phyloP scores from a whole-genome alignment of 2,888 invertebrate genomes.

The Cordilura impudica region DNA sequence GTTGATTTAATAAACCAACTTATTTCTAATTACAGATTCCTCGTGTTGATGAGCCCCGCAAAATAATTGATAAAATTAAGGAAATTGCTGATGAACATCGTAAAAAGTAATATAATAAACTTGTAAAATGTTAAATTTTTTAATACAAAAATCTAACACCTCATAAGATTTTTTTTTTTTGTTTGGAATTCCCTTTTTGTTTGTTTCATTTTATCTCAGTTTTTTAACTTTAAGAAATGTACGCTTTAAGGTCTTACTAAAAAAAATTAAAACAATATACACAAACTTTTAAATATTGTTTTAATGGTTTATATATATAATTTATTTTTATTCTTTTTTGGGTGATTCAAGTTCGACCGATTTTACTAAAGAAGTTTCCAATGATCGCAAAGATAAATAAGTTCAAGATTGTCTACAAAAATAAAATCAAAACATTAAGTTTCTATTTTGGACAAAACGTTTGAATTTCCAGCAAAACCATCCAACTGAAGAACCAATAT shows the following conservation, averaged over 20 bases:
- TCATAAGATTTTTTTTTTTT: background rate
- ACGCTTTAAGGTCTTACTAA: slow-evolving; percentile 37
- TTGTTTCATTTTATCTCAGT: slow-evolving; percentile 16
- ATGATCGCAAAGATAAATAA: slow-evolving; percentile 13
- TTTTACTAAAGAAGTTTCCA: slow-evolving; percentile 11
- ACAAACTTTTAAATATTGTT: background rate
- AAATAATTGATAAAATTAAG: slow-evolving; percentile 84
- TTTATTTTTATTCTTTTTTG: background rate
- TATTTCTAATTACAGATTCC: slow-evolving; percentile 83
- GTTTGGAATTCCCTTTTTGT: background rate
- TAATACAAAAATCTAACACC: slow-evolving; percentile 5
- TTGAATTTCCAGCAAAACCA: too few relatives aligned
- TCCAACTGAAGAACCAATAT: too few relatives aligned
- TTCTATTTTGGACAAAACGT: too few relatives aligned
- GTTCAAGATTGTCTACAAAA: background rate
- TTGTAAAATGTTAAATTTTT: slow-evolving; percentile 3
- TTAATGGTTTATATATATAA: background rate
- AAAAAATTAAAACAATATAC: background rate
- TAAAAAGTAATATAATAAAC: slow-evolving; percentile 80
- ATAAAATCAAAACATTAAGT: background rate
- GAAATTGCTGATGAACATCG: slow-evolving; percentile 80
- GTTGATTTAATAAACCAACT: slow-evolving; percentile 50
- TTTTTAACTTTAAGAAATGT: slow-evolving; percentile 23
- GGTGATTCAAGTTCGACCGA: background rate
- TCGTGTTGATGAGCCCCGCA: slow-evolving; percentile 89